A percentile compares a stretch with the other conserved stretches of the same genome.
phyloP scores from a whole-genome alignment of 2,888 invertebrate genomes.

The Polia nebulosa region DNA sequence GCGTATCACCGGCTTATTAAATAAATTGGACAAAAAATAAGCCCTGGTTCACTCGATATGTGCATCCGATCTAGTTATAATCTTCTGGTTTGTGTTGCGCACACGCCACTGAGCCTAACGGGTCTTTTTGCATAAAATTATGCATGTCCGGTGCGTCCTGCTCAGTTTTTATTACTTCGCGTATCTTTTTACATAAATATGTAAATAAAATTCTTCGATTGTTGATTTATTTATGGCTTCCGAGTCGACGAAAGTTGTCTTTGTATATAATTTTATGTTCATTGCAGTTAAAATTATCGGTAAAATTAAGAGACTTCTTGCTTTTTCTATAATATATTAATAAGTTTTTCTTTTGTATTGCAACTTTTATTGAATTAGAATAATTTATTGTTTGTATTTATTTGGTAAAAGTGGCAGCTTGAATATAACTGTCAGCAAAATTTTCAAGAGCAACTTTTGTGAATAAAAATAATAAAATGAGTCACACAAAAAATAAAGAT shows the following conservation, averaged over 20 bases:
- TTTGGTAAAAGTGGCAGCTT: neutral
- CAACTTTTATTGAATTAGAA: neutral
- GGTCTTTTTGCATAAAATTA: constrained; percentile 59
- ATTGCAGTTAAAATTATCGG: too few species aligned
- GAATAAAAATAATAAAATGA: too few species aligned
- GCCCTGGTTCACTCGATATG: constrained; percentile 56
- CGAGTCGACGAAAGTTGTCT: constrained; percentile 31
- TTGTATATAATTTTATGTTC: constrained; percentile 7
- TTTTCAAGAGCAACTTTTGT: neutral
- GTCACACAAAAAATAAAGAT: too few species aligned
- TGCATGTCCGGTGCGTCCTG: constrained; percentile 33
- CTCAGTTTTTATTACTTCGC: constrained; percentile 36
- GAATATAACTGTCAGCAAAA: neutral
- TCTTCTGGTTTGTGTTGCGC: constrained; percentile 57
- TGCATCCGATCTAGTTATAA: constrained; percentile 59
- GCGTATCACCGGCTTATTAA: constrained; percentile 35
- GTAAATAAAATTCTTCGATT: constrained; percentile 19
- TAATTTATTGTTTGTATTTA: neutral
- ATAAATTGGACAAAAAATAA: constrained; percentile 53
- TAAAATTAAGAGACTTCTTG: too few species aligned
- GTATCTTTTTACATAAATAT: constrained; percentile 33
- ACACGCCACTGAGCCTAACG: constrained; percentile 75
- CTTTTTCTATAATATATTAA: neutral
- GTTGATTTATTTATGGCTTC: constrained; percentile 6
- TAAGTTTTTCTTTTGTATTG: neutral